Evolutionary conservation across 2,888 invertebrate genomes (phyloP).

Genomic region (Ochlodes sylvanus): DNA sequence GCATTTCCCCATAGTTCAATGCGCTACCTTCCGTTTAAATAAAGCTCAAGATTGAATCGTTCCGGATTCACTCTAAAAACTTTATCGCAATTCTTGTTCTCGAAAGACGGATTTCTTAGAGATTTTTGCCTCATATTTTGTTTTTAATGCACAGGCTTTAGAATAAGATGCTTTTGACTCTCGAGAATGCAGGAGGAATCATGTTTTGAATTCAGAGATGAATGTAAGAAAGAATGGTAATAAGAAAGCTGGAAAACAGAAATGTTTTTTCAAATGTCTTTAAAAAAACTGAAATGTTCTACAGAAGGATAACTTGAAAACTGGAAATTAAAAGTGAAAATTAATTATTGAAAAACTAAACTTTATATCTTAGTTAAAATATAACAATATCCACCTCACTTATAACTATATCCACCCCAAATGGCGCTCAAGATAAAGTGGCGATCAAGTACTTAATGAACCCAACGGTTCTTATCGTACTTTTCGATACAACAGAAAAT

Average conservation of each 20-base stretch:
- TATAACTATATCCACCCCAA: too few species aligned
- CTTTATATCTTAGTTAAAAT: too few species aligned
- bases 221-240: not conserved
- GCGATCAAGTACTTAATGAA: too few species aligned
- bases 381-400: too few species aligned
- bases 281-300: too few species aligned
- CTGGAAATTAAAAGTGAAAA: too few species aligned
- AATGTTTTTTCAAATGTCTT: too few species aligned
- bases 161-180: slow-evolving; percentile 28
- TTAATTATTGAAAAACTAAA: too few species aligned
- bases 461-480: too few species aligned
- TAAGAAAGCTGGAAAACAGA: not conserved
- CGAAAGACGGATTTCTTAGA: slow-evolving; percentile 36
- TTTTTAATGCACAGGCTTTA: slow-evolving; percentile 34
- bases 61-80: slow-evolving; percentile 54
- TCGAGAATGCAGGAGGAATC: slow-evolving; percentile 4
- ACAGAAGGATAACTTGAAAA: too few species aligned
- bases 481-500: too few species aligned
- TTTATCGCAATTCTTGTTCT: slow-evolving; percentile 43
- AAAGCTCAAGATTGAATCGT: slow-evolving; percentile 65
- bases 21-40: slow-evolving; percentile 65
- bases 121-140: slow-evolving; percentile 35
- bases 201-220: not conserved
- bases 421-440: too few species aligned
- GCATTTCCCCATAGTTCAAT: slow-evolving; percentile 66